A percentile compares a stretch with the other conserved stretches of the same genome.
phyloP scores from a whole-genome alignment of 2,888 invertebrate genomes.

The Augiades crinisus region DNA sequence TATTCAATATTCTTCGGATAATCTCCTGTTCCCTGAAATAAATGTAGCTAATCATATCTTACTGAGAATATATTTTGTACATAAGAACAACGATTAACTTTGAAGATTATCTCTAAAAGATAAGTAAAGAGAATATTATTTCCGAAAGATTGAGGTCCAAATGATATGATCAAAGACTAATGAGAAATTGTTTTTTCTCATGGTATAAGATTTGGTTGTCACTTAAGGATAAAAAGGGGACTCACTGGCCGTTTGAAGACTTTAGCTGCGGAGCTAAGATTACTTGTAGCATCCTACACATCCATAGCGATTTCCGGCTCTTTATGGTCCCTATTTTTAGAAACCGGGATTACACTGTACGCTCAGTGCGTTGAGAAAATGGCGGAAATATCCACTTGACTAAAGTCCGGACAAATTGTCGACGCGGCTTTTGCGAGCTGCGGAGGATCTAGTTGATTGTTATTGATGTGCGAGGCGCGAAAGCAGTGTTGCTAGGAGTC shows the following conservation, averaged over 20 bases:
- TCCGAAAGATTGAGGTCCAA: too few species aligned
- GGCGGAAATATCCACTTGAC: conserved; percentile 47
- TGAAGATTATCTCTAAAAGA: too few species aligned
- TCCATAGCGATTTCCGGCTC: conserved; percentile 16
- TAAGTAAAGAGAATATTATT: too few species aligned
- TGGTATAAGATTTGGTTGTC: too few species aligned
- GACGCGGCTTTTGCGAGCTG: conserved; percentile 57
- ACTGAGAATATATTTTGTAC: too few species aligned
- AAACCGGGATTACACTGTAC: conserved; percentile 24
- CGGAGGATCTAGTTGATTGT: conserved; percentile 61
- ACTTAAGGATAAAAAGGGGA: too few species aligned
- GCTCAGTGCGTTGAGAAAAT: conserved; percentile 29
- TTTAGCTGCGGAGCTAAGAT: conserved; percentile 2
- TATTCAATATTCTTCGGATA: too few species aligned
- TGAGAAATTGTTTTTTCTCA: too few species aligned
- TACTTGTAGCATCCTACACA: conserved; percentile 3
- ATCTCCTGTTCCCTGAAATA: too few species aligned
- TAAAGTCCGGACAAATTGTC: conserved; percentile 65
- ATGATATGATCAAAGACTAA: too few species aligned
- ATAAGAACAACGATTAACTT: too few species aligned
- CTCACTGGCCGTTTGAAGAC: not conserved
- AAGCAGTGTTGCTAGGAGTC: conserved; percentile 6
- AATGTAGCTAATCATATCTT: too few species aligned
- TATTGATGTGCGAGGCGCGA: conserved; percentile 54
- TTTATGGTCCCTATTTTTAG: conserved; percentile 23